Conservation (phyloP, 2,888 invertebrate genomes). For the Noctua janthe region DNA sequence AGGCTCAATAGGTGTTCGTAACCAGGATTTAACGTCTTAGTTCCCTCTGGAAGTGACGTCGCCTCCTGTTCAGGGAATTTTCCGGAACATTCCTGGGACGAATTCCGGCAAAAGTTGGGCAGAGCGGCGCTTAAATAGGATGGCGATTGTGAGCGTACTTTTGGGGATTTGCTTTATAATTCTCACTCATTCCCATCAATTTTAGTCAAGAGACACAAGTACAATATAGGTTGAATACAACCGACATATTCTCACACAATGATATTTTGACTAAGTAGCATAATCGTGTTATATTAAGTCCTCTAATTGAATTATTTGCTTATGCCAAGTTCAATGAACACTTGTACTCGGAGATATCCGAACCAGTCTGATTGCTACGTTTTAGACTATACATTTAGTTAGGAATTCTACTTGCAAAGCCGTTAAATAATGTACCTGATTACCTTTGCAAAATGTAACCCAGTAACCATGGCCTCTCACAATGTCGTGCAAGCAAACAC, state of each 20-base stretch:
- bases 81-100: constrained; percentile 84
- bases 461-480: constrained; percentile 71
- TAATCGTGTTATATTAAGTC: constrained; percentile 66
- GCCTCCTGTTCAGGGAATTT: constrained; percentile 81
- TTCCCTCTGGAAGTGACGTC: constrained; percentile 78
- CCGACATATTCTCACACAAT: constrained; percentile 26
- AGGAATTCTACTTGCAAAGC: constrained; percentile 55
- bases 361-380: constrained; percentile 47
- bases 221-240: constrained; percentile 26
- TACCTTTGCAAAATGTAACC: constrained; percentile 74
- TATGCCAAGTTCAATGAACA: constrained; percentile 64
- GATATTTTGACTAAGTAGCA: constrained; percentile 50
- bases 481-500: constrained; percentile 69
- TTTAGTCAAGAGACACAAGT: constrained; percentile 22
- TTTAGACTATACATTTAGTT: constrained; percentile 39
- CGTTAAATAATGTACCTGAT: constrained; percentile 68
- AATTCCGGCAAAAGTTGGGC: constrained; percentile 85
- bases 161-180: constrained; percentile 48
- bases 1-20: constrained; percentile 83
- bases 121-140: constrained; percentile 71
- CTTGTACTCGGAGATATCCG: constrained; percentile 51
- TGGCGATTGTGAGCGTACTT: constrained; percentile 68
- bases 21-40: constrained; percentile 87
- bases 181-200: constrained; percentile 37
- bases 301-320: constrained; percentile 67